Evolutionary conservation across 2,113 vertebrate species (phyloP).

Genomic region (Polypterus senegalus): DNA sequence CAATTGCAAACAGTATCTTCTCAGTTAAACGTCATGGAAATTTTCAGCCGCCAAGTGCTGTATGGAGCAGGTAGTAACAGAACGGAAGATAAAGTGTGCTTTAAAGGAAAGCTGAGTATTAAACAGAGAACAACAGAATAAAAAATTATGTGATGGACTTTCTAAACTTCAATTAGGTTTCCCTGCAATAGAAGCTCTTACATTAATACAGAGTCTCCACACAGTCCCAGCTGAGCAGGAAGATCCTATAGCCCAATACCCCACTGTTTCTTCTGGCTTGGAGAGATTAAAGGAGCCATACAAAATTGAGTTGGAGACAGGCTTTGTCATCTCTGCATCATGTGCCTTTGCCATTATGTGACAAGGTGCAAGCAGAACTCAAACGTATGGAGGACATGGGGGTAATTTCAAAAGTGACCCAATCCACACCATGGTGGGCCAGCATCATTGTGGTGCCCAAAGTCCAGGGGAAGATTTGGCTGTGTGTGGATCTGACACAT

Average conservation of each 20-base stretch:
- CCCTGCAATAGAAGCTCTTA: slow-evolving; percentile 3
- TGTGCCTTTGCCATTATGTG: slow-evolving; percentile 7
- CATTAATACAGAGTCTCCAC: slow-evolving; percentile 1
- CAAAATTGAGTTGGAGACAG: slow-evolving; percentile 11
- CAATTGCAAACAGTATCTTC: too few species aligned
- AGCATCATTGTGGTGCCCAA: background rate
- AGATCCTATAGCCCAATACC: slow-evolving; percentile 8
- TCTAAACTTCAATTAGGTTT: slow-evolving; percentile 3
- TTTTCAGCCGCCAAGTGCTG: slow-evolving; percentile 6
- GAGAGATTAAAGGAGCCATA: slow-evolving; percentile 13
- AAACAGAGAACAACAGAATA: slow-evolving; percentile 5
- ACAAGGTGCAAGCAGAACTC: slow-evolving; percentile 7
- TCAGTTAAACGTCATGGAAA: too few species aligned
- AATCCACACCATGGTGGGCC: background rate
- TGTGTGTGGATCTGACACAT: slow-evolving; percentile 16
- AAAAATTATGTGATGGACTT: slow-evolving; percentile 3
- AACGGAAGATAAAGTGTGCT: slow-evolving; percentile 5
- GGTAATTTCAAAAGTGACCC: background rate
- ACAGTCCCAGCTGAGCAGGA: slow-evolving; percentile 5
- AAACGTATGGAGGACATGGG: background rate
- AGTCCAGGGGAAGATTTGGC: slow-evolving; percentile 4
- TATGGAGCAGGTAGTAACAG: slow-evolving; percentile 13
- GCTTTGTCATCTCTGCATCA: slow-evolving; percentile 9
- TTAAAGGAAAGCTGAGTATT: slow-evolving; percentile 14
- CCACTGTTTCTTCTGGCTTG: slow-evolving; percentile 12